These are phyloP conservation scores for Polypterus bichir DNA, from an alignment of 2,113 vertebrate species.

Conservation along the genomic window DNA sequence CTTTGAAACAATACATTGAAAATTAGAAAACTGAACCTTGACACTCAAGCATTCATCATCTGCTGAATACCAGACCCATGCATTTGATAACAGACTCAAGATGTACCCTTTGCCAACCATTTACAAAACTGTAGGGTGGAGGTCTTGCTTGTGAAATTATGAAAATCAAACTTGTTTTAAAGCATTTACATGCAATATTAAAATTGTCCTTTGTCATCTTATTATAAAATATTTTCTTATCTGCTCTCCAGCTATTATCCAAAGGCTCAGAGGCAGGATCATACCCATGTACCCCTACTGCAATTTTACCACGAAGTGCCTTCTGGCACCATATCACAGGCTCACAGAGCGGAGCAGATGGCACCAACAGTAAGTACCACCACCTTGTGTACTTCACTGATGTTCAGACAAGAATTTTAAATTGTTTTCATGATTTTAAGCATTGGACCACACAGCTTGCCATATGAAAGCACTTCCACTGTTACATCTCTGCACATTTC, in stretches of 20 bases:
- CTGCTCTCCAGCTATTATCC: slow-evolving; percentile 55
- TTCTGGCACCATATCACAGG: slow-evolving; percentile 95
- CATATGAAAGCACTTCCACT: no score
- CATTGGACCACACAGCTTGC: no score
- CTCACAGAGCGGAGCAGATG: slow-evolving; percentile 60
- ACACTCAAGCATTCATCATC: no score
- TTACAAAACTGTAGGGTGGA: no score
- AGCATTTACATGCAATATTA: not conserved
- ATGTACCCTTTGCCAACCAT: not conserved
- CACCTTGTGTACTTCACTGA: no score
- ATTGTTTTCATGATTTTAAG: no score
- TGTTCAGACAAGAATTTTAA: no score
- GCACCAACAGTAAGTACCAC: slow-evolving; percentile 50
- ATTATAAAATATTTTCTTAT: not conserved
- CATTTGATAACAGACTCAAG: not conserved
- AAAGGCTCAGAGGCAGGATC: slow-evolving; percentile 70
- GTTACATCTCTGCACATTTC: no score
- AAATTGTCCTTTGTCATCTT: not conserved
- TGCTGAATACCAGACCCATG: no score
- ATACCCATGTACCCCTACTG: slow-evolving; percentile 78
- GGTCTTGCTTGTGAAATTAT: not conserved
- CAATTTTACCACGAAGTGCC: slow-evolving; percentile 83
- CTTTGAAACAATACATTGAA: no score
- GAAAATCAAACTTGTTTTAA: not conserved
- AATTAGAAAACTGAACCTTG: no score